A percentile compares a stretch with the other conserved stretches of the same genome.
These are phyloP conservation scores for Marmota flaviventris DNA, from an alignment of 2,113 vertebrate genomes.

Conservation along the genomic window DNA sequence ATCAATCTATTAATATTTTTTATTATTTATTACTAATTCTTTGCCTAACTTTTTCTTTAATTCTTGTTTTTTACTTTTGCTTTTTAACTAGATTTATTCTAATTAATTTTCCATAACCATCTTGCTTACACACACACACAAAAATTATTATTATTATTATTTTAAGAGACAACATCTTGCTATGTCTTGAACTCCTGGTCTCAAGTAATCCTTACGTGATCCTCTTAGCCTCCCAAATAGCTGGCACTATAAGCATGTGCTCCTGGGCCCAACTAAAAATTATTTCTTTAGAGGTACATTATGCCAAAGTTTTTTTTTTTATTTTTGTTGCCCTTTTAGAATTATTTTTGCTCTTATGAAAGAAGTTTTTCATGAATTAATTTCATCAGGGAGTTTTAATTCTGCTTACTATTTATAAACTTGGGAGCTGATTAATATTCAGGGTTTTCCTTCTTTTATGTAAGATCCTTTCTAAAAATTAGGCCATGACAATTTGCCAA, in stretches of 20 bases:
- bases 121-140: not conserved
- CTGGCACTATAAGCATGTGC: not conserved
- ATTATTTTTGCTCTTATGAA: slow-evolving; percentile 49
- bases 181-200: not conserved
- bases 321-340: not conserved
- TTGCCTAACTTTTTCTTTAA: not conserved
- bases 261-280: not conserved
- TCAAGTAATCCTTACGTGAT: not conserved
- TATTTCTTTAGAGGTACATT: slow-evolving; percentile 37
- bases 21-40: slow-evolving; percentile 57
- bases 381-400: slow-evolving; percentile 68
- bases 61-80: slow-evolving; percentile 15
- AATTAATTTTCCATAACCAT: slow-evolving; percentile 21
- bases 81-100: slow-evolving; percentile 41
- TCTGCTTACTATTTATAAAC: slow-evolving; percentile 61
- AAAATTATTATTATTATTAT: no score
- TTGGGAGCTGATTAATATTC: slow-evolving; percentile 59
- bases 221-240: not conserved
- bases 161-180: not conserved
- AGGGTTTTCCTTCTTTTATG: slow-evolving; percentile 22
- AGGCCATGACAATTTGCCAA: slow-evolving; percentile 67
- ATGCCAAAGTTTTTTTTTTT: not conserved
- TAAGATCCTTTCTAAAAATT: slow-evolving; percentile 63
- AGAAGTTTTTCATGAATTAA: slow-evolving; percentile 42
- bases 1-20: not conserved